Evolutionary conservation across 2,113 vertebrate genomes (phyloP).

Genomic region (Bettongia penicillata): DNA sequence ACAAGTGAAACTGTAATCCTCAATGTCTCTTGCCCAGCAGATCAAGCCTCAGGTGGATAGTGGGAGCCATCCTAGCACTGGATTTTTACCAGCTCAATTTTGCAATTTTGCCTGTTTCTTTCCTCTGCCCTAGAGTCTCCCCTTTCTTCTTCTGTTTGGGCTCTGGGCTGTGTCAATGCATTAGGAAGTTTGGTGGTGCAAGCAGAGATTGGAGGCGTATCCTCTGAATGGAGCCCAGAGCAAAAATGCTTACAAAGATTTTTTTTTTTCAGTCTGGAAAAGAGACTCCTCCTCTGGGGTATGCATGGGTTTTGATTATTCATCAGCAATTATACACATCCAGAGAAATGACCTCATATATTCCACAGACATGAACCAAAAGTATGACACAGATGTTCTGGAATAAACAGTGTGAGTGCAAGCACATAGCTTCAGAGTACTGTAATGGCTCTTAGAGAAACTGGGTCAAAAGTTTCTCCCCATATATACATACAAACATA

Average conservation of each 20-base stretch:
- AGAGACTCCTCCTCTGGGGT: conserved; percentile 64
- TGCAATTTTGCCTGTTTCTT: background rate
- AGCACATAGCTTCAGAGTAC: conserved; percentile 64
- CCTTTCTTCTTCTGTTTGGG: background rate
- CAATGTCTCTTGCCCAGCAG: background rate
- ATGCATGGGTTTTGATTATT: conserved; percentile 75
- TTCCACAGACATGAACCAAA: conserved; percentile 79
- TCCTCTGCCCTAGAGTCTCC: background rate
- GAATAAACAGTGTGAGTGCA: conserved; percentile 76
- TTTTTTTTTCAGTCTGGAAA: conserved; percentile 27
- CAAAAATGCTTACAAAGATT: conserved; percentile 32
- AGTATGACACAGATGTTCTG: conserved; percentile 72
- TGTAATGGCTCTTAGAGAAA: conserved; percentile 72
- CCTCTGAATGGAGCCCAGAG: background rate
- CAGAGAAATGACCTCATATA: conserved; percentile 81
- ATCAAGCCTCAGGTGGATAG: background rate
- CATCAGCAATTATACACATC: conserved; percentile 77
- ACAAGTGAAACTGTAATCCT: background rate
- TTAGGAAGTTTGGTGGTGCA: background rate
- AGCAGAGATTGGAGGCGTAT: background rate
- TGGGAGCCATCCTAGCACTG: background rate
- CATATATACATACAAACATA: background rate
- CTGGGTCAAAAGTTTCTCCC: conserved; percentile 40
- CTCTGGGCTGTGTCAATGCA: background rate
- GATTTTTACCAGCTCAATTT: background rate